Percentiles rank a stretch among this genome's conserved stretches.
phyloP scores from a whole-genome alignment of 2,113 vertebrate genomes.

The Mormyrus lacerda region DNA sequence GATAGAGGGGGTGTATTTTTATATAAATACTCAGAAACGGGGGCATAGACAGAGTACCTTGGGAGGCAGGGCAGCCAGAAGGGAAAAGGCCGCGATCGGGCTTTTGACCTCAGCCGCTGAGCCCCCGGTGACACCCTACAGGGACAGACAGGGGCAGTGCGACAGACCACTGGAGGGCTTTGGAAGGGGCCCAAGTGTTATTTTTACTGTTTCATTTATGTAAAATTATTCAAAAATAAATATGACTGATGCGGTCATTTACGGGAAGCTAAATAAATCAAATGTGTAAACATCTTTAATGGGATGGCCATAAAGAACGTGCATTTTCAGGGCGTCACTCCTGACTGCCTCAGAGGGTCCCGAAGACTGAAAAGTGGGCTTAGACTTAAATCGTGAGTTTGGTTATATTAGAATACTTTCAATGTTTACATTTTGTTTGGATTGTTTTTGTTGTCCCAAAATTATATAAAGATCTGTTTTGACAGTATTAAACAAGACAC shows the following conservation, averaged over 20 bases:
- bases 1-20: constrained; percentile 30
- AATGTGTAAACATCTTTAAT: not conserved
- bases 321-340: constrained; percentile 57
- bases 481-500: not conserved
- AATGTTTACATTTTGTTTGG: not conserved
- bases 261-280: not conserved
- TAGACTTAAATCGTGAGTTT: constrained; percentile 82
- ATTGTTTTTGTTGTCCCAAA: not conserved
- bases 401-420: not conserved
- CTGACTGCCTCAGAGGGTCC: constrained; percentile 58
- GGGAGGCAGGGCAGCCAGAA: not conserved
- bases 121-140: not conserved
- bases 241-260: not conserved
- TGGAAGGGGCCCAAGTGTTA: not conserved
- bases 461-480: not conserved
- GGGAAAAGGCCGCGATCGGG: not conserved
- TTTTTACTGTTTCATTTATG: not conserved
- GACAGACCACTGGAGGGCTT: not conserved
- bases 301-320: not conserved
- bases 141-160: not conserved
- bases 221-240: not conserved
- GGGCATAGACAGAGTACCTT: constrained; percentile 20
- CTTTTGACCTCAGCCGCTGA: not conserved
- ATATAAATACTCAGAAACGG: not conserved
- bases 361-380: constrained; percentile 73